Percentiles rank a stretch among this genome's conserved stretches.
phyloP scores from a whole-genome alignment of 1,140 invertebrate genomes.

The Lepidostoma basale region DNA sequence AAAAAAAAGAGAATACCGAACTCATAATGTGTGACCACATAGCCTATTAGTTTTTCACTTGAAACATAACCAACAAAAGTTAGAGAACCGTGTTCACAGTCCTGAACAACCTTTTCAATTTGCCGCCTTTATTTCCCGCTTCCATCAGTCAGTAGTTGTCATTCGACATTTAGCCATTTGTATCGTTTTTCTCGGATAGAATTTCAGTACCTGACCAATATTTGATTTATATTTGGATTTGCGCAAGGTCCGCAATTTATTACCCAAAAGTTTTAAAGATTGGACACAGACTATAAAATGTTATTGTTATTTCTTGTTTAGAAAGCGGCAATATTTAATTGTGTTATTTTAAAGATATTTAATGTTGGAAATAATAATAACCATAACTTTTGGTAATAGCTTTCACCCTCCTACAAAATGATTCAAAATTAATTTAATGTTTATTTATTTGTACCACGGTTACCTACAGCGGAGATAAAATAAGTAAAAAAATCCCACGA shows the following conservation, averaged over 20 bases:
- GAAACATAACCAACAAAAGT: too few species aligned
- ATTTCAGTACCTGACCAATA: too few species aligned
- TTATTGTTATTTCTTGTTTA: slow-evolving; percentile 25
- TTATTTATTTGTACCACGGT: too few species aligned
- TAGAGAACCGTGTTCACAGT: not conserved
- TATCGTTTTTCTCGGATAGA: not conserved
- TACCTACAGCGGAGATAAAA: too few species aligned
- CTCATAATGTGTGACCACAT: too few species aligned
- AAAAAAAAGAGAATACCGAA: too few species aligned
- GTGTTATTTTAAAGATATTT: not conserved
- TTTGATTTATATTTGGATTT: slow-evolving; percentile 18
- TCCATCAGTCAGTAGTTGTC: not conserved
- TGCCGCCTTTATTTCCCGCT: not conserved
- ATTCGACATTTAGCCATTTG: slow-evolving; percentile 5
- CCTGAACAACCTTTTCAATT: not conserved
- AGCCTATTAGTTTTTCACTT: too few species aligned
- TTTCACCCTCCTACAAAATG: too few species aligned
- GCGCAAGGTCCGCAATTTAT: not conserved
- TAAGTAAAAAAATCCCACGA: too few species aligned
- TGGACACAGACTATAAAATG: slow-evolving; percentile 4
- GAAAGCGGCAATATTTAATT: not conserved
- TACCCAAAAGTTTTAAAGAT: not conserved
- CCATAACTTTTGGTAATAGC: not conserved
- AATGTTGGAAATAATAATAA: too few species aligned
- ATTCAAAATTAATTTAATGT: too few species aligned